These are phyloP conservation scores for Peromyscus leucopus DNA, from an alignment of 2,113 vertebrate species.

Conservation along the genomic window DNA sequence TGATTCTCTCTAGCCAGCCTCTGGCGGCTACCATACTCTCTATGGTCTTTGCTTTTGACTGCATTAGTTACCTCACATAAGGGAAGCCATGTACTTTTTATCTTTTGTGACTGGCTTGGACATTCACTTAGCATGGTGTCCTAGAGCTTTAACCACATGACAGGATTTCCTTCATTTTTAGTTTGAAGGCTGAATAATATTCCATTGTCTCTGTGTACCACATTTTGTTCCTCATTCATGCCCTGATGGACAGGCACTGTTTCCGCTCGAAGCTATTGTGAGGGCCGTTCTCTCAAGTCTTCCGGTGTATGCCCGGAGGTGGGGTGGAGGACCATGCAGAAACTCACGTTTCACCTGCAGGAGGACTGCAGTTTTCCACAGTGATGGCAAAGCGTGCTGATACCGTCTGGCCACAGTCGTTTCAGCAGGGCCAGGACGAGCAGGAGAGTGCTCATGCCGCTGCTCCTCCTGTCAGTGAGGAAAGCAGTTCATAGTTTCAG, in stretches of 20 bases:
- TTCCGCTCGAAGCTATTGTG: not conserved
- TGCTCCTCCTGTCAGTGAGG: not conserved
- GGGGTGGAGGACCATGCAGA: not conserved
- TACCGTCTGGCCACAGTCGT: not conserved
- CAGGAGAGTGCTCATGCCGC: not conserved
- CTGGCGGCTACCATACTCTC: not conserved
- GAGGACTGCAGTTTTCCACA: not conserved
- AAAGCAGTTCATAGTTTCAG: not conserved
- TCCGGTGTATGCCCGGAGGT: not conserved
- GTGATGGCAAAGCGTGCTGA: not conserved
- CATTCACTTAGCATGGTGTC: not conserved
- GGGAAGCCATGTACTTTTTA: not conserved
- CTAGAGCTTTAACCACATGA: not conserved
- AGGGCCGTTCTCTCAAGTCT: not conserved
- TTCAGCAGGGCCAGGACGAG: not conserved
- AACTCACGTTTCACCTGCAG: not conserved
- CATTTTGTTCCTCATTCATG: not conserved
- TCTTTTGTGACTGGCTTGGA: not conserved
- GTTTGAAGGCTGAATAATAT: not conserved
- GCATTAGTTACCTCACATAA: not conserved
- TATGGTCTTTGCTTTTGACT: not conserved
- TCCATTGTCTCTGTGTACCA: not conserved
- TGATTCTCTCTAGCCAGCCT: not conserved
- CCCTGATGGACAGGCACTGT: not conserved
- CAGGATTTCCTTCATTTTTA: conserved; percentile 33